A percentile compares a stretch with the other conserved stretches of the same genome.
These are phyloP conservation scores for Psilanteris sp. DNA, from an alignment of 1,140 invertebrate genomes.

Conservation along the genomic window DNA sequence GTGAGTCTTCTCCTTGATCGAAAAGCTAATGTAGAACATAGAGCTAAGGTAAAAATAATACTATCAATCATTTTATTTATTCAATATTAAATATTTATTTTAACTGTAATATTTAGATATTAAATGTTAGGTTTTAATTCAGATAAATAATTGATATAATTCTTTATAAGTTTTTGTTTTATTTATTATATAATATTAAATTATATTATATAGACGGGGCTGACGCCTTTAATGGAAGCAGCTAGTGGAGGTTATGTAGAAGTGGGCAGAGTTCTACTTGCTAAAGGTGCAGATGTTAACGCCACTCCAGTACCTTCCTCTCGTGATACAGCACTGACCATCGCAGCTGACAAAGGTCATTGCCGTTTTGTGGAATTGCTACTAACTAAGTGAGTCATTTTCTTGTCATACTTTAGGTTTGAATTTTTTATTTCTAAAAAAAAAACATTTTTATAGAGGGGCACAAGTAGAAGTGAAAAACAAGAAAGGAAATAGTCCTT, in stretches of 20 bases:
- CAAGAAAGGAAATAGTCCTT: slow-evolving; percentile 99
- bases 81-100: too few relatives aligned
- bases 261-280: slow-evolving; percentile 96
- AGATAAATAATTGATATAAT: too few relatives aligned
- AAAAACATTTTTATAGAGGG: slow-evolving; percentile 77
- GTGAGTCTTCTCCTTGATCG: slow-evolving; percentile 96
- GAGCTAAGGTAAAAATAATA: slow-evolving; percentile 99
- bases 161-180: too few relatives aligned
- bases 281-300: slow-evolving; percentile 99
- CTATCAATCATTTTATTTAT: too few relatives aligned
- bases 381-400: too few relatives aligned
- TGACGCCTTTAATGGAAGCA: slow-evolving; percentile 99
- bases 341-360: slow-evolving; percentile 99
- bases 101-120: too few relatives aligned
- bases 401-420: too few relatives aligned
- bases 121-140: too few relatives aligned
- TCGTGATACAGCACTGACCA: slow-evolving; percentile 98
- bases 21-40: slow-evolving; percentile 99
- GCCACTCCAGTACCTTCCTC: slow-evolving; percentile 98
- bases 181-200: too few relatives aligned
- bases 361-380: slow-evolving; percentile 96
- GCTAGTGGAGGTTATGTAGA: slow-evolving; percentile 99
- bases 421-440: too few relatives aligned
- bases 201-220: slow-evolving; percentile 85
- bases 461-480: slow-evolving; percentile 98